Conservation (phyloP, 2,797 vertebrate species). For the Saxicola maurus region DNA sequence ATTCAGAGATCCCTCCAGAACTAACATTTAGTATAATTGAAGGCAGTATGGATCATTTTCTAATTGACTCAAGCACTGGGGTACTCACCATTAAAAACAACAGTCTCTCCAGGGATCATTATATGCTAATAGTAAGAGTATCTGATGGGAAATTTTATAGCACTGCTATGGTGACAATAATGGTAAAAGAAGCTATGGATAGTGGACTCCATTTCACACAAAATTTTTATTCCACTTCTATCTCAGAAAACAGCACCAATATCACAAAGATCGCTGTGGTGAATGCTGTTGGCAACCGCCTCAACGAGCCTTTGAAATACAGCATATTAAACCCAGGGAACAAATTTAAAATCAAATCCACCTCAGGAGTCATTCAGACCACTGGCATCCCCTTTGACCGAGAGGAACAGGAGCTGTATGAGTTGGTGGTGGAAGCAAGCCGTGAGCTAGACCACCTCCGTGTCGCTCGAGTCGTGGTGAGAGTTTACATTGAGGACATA, state of each 20-base stretch:
- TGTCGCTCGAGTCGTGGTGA: constrained; percentile 89
- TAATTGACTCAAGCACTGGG: constrained; percentile 83
- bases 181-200: constrained; percentile 89
- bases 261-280: constrained; percentile 92
- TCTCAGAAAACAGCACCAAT: constrained; percentile 90
- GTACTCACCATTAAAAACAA: constrained; percentile 87
- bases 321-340: constrained; percentile 89
- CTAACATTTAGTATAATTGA: constrained; percentile 87
- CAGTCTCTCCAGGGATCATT: constrained; percentile 89
- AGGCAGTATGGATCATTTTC: constrained; percentile 85
- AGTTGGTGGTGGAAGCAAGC: constrained; percentile 91
- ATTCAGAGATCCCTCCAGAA: constrained; percentile 84
- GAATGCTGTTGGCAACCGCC: constrained; percentile 88
- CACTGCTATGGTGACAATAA: constrained; percentile 83
- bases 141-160: constrained; percentile 94
- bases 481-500: constrained; percentile 89
- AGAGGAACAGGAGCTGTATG: constrained; percentile 91
- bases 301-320: constrained; percentile 94
- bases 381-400: constrained; percentile 90
- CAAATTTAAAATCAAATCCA: constrained; percentile 88
- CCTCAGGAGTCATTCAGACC: constrained; percentile 93
- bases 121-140: constrained; percentile 86
- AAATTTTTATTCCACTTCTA: constrained; percentile 85
- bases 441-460: constrained; percentile 87
- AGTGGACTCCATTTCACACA: constrained; percentile 91